Percentiles rank a stretch among this genome's conserved stretches.
phyloP scores from a whole-genome alignment of 2,113 vertebrate species.

The Chionis minor region DNA sequence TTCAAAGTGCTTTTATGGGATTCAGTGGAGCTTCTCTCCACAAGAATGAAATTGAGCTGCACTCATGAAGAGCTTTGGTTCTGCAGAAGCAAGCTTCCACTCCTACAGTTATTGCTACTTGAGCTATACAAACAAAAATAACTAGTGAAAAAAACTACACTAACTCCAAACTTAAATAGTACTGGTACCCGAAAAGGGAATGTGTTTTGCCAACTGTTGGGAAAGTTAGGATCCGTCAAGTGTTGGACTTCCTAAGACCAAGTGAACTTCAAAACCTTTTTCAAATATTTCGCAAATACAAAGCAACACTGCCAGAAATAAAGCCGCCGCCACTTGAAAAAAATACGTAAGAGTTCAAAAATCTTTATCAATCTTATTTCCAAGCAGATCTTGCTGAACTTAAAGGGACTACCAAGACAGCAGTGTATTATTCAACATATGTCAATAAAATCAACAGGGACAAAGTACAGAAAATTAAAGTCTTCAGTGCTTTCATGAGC shows the following conservation, averaged over 20 bases:
- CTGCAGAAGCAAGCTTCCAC: conserved; percentile 41
- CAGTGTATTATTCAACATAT: background rate
- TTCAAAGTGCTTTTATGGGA: conserved; percentile 35
- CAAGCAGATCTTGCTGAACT: conserved; percentile 12
- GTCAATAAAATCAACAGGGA: background rate
- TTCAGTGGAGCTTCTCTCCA: conserved; percentile 13
- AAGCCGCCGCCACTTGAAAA: background rate
- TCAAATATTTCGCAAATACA: background rate
- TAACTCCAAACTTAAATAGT: background rate
- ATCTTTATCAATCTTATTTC: background rate
- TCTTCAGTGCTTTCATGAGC: conserved; percentile 46
- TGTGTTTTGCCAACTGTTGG: background rate
- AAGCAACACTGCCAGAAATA: background rate
- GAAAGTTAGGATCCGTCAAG: background rate
- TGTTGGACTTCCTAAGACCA: background rate
- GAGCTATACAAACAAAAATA: conserved; percentile 4
- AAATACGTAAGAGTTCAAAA: background rate
- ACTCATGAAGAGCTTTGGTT: conserved; percentile 56
- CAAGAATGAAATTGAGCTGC: conserved; percentile 26
- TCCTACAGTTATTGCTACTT: conserved; percentile 60
- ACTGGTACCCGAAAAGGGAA: conserved; percentile 35
- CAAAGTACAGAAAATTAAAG: background rate
- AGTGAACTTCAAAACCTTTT: conserved; percentile 15
- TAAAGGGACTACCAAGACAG: conserved; percentile 4
- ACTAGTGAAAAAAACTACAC: background rate